Evolutionary conservation across 1,140 invertebrate species (phyloP).

Genomic region (Philotrypesis tridentata): DNA sequence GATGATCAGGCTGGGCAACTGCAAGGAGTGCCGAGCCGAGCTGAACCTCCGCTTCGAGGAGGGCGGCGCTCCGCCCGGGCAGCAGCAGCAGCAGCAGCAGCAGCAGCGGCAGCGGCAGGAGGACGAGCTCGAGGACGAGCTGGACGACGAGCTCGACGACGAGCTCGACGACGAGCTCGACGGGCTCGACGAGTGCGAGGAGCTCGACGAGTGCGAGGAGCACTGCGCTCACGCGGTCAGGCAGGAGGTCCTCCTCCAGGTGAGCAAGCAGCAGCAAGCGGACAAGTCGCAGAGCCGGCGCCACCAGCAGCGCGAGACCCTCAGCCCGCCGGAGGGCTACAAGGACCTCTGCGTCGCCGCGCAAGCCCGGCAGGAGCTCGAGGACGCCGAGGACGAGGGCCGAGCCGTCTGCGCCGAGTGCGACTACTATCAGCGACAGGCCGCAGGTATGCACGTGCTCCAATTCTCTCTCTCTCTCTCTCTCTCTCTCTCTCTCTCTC

Average conservation of each 20-base stretch:
- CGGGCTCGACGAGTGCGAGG: constrained; percentile 55
- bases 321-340: constrained; percentile 90
- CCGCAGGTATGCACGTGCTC: neutral
- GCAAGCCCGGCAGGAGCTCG: constrained; percentile 49
- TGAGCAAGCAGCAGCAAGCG: constrained; percentile 46
- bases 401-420: constrained; percentile 55
- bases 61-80: too few relatives aligned
- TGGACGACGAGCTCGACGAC: constrained; percentile 75
- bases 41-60: constrained; percentile 65
- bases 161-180: constrained; percentile 68
- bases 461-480: neutral
- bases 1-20: constrained; percentile 78
- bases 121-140: constrained; percentile 45
- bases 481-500: neutral
- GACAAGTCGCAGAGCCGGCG: constrained; percentile 46
- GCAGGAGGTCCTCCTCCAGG: constrained; percentile 70
- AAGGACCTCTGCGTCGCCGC: constrained; percentile 78
- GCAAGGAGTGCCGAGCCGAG: constrained; percentile 71
- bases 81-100: constrained; percentile 53
- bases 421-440: constrained; percentile 60
- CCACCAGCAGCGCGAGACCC: constrained; percentile 78
- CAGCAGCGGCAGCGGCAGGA: constrained; percentile 52
- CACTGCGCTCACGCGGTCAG: constrained; percentile 50
- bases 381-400: constrained; percentile 59
- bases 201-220: too few relatives aligned